Base-by-base conservation (phyloP, 2,113 vertebrate genomes). In the Alosa alosa region DNA sequence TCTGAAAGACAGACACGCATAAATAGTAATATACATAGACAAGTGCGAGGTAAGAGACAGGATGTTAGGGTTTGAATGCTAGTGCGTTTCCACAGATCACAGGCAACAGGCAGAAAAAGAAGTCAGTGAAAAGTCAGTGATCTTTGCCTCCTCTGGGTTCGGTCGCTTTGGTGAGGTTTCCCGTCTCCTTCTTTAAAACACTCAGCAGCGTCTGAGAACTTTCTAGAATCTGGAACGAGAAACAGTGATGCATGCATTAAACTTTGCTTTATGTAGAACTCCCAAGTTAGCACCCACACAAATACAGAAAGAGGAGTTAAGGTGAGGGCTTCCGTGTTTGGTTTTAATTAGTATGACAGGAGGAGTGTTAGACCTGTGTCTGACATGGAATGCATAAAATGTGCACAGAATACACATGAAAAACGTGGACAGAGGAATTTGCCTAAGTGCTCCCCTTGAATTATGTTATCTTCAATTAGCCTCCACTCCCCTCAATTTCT, bases 121-220 rank as follows among this genome's bases (percentile, higher is more conserved):
- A 50, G 47, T 36, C 7, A 22, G 20, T 6, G 11, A 4, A 25
- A 47, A 44, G 81, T 87, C 91, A 93, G 85, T 91, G 94, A 81
- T 95, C 95, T 90, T 95, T 95, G 84, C 47, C 87, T 60, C 89
- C 90, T 81, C 92, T 89, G 0, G 93, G 87, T 25, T 93, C 92
- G 0, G 95, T 95, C 86, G 93, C 94, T 93, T 96, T 97, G 83
- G 91, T 94, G 83, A 96, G 93, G 90, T 96, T 97, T 83, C 95
- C 95, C 0, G 94, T 93, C 89, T 98, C 96, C 88, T 94, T 94
- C 91, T 98, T 97, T 88, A 99, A 92, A 41, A 96, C 95, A 13
- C 93, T 96, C 4, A 99, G 95, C 64, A 99, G 89, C 1, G 96
- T 96, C 94, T 99, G 97, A 3, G 97, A 99, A 90, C 96, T 98